These are phyloP conservation scores for Drosophila hamatofila DNA, from an alignment of 2,888 invertebrate species.

Conservation along the genomic window DNA sequence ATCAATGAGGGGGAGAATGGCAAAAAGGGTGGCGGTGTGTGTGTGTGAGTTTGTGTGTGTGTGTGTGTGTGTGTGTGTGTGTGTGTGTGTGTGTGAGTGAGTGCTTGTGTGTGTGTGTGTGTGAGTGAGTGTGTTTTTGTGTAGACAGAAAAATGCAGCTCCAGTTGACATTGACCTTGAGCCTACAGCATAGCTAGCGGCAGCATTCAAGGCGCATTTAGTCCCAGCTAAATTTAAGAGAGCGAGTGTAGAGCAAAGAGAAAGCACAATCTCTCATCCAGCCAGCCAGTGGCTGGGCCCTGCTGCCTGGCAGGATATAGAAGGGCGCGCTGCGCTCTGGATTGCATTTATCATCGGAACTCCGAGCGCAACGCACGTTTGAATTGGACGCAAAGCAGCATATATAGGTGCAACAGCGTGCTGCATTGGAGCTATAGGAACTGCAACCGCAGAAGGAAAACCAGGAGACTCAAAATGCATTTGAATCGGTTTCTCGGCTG, in stretches of 20 bases:
- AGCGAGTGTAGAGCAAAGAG: not conserved
- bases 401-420: not conserved
- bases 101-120: not conserved
- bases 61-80: too few relatives aligned
- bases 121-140: not conserved
- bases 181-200: too few relatives aligned
- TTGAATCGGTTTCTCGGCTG: not conserved
- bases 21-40: too few relatives aligned
- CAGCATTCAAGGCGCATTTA: not conserved
- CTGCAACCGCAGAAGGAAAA: too few relatives aligned
- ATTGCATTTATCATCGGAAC: conserved; percentile 39
- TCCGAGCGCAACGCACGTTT: conserved; percentile 1
- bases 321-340: conserved; percentile 8
- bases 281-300: too few relatives aligned
- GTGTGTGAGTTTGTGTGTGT: too few relatives aligned
- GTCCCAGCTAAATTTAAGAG: not conserved
- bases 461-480: not conserved
- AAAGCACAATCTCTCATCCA: conserved; percentile 3
- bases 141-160: not conserved
- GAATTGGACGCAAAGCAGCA: not conserved
- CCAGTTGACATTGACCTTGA: conserved; percentile 52
- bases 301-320: conserved; percentile 26
- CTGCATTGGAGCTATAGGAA: not conserved
- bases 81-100: too few relatives aligned
- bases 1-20: not conserved